A percentile compares a stretch with the other conserved stretches of the same genome.
Conservation (phyloP, 2,888 invertebrate species). For the Chymomyza fuscimana region DNA sequence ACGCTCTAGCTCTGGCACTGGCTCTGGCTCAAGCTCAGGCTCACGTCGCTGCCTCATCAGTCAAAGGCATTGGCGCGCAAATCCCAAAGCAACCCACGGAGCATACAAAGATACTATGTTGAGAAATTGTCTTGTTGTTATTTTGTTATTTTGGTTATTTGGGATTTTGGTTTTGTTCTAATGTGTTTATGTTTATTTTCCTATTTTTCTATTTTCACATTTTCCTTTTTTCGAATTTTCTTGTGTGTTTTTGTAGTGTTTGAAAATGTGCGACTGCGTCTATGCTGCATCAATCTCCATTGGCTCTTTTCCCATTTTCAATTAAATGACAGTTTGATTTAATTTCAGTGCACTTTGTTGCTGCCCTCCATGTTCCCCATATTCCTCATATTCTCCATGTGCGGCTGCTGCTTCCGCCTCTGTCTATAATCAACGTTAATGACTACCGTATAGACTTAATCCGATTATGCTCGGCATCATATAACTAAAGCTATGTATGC, state of each 20-base stretch:
- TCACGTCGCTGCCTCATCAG: slow-evolving; percentile 68
- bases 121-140: slow-evolving; percentile 57
- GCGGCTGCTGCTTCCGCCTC: background rate
- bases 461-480: slow-evolving; percentile 48
- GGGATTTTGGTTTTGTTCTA: slow-evolving; percentile 17
- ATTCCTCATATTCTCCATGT: background rate
- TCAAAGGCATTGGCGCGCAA: slow-evolving; percentile 63
- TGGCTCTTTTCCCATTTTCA: slow-evolving; percentile 32
- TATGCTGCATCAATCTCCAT: slow-evolving; percentile 60
- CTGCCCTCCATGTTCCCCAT: background rate
- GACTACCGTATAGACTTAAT: slow-evolving; percentile 56
- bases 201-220: background rate
- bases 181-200: slow-evolving; percentile 27
- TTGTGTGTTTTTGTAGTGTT: slow-evolving; percentile 17
- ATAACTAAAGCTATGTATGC: slow-evolving; percentile 29
- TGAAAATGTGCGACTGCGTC: slow-evolving; percentile 13
- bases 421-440: slow-evolving; percentile 39
- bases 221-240: slow-evolving; percentile 28
- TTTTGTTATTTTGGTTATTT: slow-evolving; percentile 1
- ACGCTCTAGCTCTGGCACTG: no score
- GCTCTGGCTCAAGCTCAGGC: slow-evolving; percentile 39
- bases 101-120: slow-evolving; percentile 27
- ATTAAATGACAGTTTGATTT: slow-evolving; percentile 55
- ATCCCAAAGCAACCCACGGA: slow-evolving; percentile 46
- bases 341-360: slow-evolving; percentile 41